Conservation (phyloP, 2,888 invertebrate genomes). For the Camponotus fellah region DNA sequence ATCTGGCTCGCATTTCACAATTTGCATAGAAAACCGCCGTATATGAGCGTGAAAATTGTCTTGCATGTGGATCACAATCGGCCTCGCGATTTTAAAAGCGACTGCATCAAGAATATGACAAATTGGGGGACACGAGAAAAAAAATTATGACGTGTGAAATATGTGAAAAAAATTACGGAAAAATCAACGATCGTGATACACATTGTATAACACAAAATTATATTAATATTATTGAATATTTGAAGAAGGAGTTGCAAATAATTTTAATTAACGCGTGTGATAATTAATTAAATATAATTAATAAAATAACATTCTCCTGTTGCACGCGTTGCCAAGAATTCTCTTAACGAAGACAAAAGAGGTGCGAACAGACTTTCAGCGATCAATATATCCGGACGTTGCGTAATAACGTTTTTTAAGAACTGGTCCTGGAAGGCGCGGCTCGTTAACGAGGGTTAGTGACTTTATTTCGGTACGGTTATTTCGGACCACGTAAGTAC, state of each 20-base stretch:
- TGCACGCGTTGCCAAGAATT: not conserved
- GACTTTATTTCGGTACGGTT: conserved; percentile 70
- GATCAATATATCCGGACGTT: conserved; percentile 45
- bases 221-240: not conserved
- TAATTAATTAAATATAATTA: not conserved
- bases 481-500: conserved; percentile 63
- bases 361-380: conserved; percentile 3
- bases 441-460: conserved; percentile 67
- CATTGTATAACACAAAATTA: not conserved
- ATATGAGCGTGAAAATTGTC: not conserved
- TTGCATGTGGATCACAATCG: conserved; percentile 35
- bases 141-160: not conserved
- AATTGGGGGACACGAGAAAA: not conserved
- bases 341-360: conserved; percentile 22
- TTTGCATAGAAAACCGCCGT: not conserved
- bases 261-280: not conserved
- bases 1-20: conserved; percentile 45
- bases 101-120: not conserved
- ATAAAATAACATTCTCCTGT: not conserved
- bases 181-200: not conserved
- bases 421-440: conserved; percentile 51
- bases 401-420: conserved; percentile 61
- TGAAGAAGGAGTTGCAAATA: not conserved
- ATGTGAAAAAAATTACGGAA: not conserved
- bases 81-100: not conserved